Base-by-base conservation (phyloP, 2,113 vertebrate species). In the Dasyurus viverrinus region DNA sequence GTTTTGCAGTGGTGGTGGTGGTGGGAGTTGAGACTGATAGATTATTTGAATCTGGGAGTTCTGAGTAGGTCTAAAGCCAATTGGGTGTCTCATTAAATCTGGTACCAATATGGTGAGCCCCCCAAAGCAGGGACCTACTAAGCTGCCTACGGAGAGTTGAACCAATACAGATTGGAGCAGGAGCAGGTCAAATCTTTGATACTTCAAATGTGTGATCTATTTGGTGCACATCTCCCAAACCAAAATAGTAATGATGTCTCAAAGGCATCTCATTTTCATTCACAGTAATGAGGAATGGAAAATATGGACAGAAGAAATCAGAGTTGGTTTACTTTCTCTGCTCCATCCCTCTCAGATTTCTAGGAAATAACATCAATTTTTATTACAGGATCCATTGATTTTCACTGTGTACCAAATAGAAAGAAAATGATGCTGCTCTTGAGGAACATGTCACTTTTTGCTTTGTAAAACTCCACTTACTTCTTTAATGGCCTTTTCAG, bases 381-480 rank as follows among this genome's bases (percentile, higher is more conserved):
- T 97, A 98, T 96, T 89, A 95, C 89, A 95, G 91, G 93, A 27
- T 93, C 93, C 68, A 91, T 94, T 92, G 92, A 94, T 57, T 97
- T 96, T 53, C 24, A 53, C 92, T 92, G 68, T 92, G 92, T 94
- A 94, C 93, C 50, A 96, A 97, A 95, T 24, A 94, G 93, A 91
- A 92, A 93, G 95, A 98, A 95, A 96, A 96, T 96, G 98, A 93
- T 98, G 96, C 90, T 10, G 57, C 95, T 90, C 90, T 54, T 53
- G 96, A 96, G 0, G 0, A 96, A 53, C 60, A 54, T 96, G 96
- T 98, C 6, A 90, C 95, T 95, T 98, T 98, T 98, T 98, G 98
- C 98, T 99, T 99, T 98, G 98, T 98, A 98, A 98, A 98, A 98
- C 94, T 92, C 94, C 98, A 97, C 93, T 97, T 98, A 95, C 97